Evolutionary conservation across 1,140 invertebrate species (phyloP).

Genomic region (Triops cancriformis): DNA sequence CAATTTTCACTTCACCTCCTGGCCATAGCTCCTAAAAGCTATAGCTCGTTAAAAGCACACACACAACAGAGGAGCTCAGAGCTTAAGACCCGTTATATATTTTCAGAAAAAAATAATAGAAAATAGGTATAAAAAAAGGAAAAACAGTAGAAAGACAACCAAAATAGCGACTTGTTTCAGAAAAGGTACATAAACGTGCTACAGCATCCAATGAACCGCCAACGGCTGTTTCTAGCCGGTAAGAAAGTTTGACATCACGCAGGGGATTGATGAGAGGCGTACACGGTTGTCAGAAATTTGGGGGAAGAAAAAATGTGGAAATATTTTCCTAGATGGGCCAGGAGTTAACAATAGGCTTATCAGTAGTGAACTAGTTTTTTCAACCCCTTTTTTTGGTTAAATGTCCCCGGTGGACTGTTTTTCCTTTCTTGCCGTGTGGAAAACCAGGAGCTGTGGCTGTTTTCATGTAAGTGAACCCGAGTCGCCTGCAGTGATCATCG

Average conservation of each 20-base stretch:
- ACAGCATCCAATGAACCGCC: background rate
- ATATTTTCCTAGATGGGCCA: background rate
- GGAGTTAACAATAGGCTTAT: background rate
- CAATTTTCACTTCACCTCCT: constrained; percentile 10
- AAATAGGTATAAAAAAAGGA: background rate
- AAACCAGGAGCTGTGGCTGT: background rate
- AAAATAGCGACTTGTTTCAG: too few species aligned
- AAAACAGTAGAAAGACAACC: background rate
- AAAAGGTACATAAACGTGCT: background rate
- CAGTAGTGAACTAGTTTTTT: background rate
- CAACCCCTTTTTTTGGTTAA: background rate
- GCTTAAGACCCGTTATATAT: too few species aligned
- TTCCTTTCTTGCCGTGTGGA: background rate
- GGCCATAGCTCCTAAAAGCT: background rate
- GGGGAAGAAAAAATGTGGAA: background rate
- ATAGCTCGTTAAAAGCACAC: background rate
- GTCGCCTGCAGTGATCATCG: constrained; percentile 2
- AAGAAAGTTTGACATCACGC: background rate
- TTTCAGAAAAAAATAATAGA: background rate
- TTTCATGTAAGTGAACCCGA: background rate
- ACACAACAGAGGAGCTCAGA: too few species aligned
- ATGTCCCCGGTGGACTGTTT: background rate
- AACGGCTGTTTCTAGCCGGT: background rate
- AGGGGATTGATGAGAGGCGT: background rate
- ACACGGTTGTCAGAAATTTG: constrained; percentile 7